Conservation (phyloP, 2,888 invertebrate genomes). For the Calameuta filiformis region DNA sequence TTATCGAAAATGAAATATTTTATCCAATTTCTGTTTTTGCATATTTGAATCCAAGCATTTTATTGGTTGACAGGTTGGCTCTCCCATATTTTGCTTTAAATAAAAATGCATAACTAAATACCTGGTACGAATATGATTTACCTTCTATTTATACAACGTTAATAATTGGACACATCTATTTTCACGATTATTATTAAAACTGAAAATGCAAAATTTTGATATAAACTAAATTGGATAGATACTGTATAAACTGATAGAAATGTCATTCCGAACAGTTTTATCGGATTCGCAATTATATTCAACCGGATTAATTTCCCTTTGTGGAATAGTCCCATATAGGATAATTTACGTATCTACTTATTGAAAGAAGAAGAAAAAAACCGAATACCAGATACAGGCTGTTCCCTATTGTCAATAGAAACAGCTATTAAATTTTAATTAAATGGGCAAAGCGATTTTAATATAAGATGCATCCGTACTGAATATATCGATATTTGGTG, state of each 20-base stretch:
- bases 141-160: background rate
- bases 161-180: background rate
- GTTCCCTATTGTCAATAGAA: background rate
- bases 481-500: constrained; percentile 12
- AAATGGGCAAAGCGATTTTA: background rate
- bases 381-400: background rate
- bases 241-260: background rate
- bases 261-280: background rate
- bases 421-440: background rate
- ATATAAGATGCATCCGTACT: background rate
- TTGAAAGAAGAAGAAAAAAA: no score
- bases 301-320: background rate
- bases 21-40: background rate
- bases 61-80: background rate
- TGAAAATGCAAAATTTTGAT: background rate
- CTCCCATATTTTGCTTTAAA: background rate
- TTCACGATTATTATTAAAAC: background rate
- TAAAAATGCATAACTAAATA: background rate
- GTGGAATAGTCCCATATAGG: background rate
- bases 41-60: background rate
- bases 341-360: background rate
- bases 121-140: background rate
- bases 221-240: background rate
- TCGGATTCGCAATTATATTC: background rate
- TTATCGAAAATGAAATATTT: background rate